Evolutionary conservation across 2,888 invertebrate genomes (phyloP), one percentile per base, ranked within the genome.

Genomic region (Oxyscelio sp.): DNA sequence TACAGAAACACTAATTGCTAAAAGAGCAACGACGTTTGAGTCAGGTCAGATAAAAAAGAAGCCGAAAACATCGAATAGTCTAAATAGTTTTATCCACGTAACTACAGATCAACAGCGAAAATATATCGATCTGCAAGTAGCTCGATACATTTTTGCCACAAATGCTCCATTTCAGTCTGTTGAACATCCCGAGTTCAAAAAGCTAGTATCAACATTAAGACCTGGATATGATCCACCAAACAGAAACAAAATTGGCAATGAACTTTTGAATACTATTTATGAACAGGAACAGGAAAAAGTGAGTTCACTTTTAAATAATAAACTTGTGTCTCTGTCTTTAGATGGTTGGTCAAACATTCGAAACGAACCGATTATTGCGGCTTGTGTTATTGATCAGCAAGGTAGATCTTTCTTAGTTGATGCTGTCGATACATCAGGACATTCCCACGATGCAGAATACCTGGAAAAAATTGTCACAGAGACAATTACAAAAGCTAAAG

Each of bases 331-430:
- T 17, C 15, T 58, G 8, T 58, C 58, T n/a, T 2, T 40, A 5
- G 40, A 40, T 40, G 58, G 75, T n/a, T 75, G 66, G 65, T 66
- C 75, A 0, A 75, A 75, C 48, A 22, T 66, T 1, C 45, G 61
- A 1, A 75, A 65, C n/a, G 65, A 58, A 22, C 75, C 75, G 45
- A 27, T 75, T 6, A 15, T 75, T n/a, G 52, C 65, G 22, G 75
- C 27, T 48, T 75, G 75, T 40, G 65, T 75, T 4, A 17, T 48
- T 2, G 50, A 66, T 21, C n/a, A 75, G 19, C 2, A 13, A 31
- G 65, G 58, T 31, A 8, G 40, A 24, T 40, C 70, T 3, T 70
- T 38, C 45, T 61, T 78, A 38, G 59, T 61, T 3, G 61, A 78
- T 19, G 17, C 54, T 9, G 27, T 79, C 8, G 79, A 79, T 22